These are phyloP conservation scores for Apis cerana DNA, from an alignment of 1,140 invertebrate species.

Conservation along the genomic window DNA sequence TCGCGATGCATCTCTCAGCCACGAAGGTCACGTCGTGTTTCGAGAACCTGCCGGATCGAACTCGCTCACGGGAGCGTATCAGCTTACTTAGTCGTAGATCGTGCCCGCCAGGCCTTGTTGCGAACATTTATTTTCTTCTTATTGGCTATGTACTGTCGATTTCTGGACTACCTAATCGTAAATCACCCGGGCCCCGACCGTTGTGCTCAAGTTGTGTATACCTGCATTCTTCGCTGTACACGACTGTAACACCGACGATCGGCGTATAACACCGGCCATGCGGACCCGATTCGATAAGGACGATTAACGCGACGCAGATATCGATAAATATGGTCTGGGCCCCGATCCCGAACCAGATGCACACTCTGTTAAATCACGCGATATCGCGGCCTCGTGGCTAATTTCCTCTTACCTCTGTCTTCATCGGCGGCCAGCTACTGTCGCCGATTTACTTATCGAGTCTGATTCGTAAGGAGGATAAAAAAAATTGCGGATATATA, in stretches of 20 bases:
- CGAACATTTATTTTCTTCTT: conserved; percentile 65
- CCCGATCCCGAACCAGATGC: not conserved
- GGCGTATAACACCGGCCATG: conserved; percentile 35
- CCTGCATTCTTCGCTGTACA: conserved; percentile 59
- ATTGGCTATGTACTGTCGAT: conserved; percentile 68
- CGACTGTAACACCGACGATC: conserved; percentile 56
- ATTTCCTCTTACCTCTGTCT: conserved; percentile 2
- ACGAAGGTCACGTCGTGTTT: conserved; percentile 58
- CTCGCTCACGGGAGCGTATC: conserved; percentile 62
- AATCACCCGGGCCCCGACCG: conserved; percentile 57
- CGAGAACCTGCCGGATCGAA: conserved; percentile 61
- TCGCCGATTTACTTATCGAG: too few species aligned
- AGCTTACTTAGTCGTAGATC: conserved; percentile 65
- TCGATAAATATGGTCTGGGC: conserved; percentile 42
- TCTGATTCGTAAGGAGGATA: not conserved
- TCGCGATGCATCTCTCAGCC: conserved; percentile 48
- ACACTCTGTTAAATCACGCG: conserved; percentile 20
- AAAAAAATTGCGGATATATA: not conserved
- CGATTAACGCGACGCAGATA: conserved; percentile 53
- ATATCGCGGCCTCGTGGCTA: conserved; percentile 17
- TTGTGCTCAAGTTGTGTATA: conserved; percentile 45
- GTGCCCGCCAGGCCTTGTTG: conserved; percentile 64
- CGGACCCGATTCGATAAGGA: conserved; percentile 47
- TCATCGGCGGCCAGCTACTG: not conserved
- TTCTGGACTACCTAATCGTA: conserved; percentile 70